Conservation (phyloP, 2,113 vertebrate genomes). For the Corythaeola cristata region DNA sequence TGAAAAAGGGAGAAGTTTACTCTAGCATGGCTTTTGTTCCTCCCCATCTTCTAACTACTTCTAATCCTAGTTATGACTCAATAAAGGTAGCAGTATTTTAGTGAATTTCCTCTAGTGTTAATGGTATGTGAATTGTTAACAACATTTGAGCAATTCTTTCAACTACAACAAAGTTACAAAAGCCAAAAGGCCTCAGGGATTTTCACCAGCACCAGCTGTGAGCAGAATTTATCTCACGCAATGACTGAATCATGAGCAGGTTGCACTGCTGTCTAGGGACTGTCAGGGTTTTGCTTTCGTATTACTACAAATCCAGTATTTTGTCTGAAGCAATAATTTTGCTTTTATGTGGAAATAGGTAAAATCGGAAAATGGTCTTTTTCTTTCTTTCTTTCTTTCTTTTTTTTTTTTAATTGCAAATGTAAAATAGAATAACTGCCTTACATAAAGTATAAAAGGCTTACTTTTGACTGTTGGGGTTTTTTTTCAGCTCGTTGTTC, state of each 20-base stretch:
- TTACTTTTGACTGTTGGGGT: not conserved
- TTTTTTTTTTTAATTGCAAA: not conserved
- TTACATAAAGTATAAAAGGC: not conserved
- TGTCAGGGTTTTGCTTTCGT: not conserved
- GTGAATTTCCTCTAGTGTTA: not conserved
- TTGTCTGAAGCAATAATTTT: not conserved
- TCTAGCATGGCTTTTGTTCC: not conserved
- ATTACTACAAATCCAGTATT: not conserved
- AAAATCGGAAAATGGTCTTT: not conserved
- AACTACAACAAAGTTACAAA: not conserved
- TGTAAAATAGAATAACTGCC: not conserved
- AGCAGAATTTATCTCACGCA: not conserved
- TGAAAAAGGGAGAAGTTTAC: not conserved
- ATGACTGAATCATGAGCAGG: rapidly evolving
- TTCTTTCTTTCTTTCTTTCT: not conserved
- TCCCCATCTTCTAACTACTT: not conserved
- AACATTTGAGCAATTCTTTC: not conserved
- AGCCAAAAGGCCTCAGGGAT: not conserved
- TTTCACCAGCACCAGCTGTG: not conserved
- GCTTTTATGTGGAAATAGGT: not conserved
- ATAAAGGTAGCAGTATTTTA: not conserved
- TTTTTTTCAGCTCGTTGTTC: constrained; percentile 53
- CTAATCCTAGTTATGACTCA: not conserved
- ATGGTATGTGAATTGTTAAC: not conserved
- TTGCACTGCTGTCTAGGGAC: not conserved